Evolutionary conservation across 2,113 vertebrate genomes (phyloP), one percentile per base, ranked within the genome.

Genomic region (Zapornia atra): DNA sequence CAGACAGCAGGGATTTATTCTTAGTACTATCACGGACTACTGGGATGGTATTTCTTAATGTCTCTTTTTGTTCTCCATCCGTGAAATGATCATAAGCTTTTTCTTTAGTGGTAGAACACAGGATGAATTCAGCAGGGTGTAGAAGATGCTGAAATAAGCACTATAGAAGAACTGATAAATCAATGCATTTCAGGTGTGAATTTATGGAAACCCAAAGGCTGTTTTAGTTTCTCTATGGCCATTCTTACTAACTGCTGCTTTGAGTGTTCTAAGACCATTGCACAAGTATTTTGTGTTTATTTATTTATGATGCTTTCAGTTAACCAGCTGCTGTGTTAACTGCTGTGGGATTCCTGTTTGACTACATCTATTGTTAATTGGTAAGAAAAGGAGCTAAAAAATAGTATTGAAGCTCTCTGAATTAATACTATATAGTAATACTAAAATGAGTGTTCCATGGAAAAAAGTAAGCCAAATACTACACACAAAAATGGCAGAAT

Each of bases 301-400:
- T 96, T 96, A 90, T 92, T 94, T 66, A 92, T 81, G 86, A 46
- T 87, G 57, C 71, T 76, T 91, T 90, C 59, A 40, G 81, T 91
- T 87, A 83, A 80, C 54, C 63, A 92, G n/a, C 85, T 96, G 88
- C 64, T 95, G 44, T 13, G 76, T 88, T 17, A 92, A 26, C 57
- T 34, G 33, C 60, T 57, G 12, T 80, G 38, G 44, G 60, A 83
- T 73, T 90, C 34, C 40, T 2, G 1, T 73, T 86, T 85, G 50
- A 34, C 6, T 86, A 24, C 2, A 4, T 69, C 70, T 28, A 6
- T 42, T 78, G 59, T 84, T 88, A 48, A 33, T 31, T 63, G 17
- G 12, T 28, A 53, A 64, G 61, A 75, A 78, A 57, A 22, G 28
- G 34, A 72, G 42, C 48, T 70, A 38, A 50, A 84, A 18, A 44